Evolutionary conservation across 2,797 vertebrate species (phyloP), one percentile per base, ranked within the genome.

Genomic region (Anas acuta): DNA sequence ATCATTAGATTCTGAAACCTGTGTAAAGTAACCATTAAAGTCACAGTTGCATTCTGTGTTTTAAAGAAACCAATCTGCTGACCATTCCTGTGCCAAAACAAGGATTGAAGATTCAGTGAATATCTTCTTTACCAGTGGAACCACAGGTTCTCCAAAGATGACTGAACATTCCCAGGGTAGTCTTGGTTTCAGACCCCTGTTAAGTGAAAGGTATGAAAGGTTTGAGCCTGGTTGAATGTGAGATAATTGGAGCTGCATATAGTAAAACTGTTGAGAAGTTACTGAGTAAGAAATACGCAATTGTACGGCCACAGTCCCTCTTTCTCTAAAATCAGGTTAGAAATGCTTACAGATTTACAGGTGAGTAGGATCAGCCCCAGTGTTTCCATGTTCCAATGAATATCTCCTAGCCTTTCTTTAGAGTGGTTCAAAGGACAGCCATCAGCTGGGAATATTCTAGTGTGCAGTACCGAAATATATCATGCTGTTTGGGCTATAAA

Each of bases 111-210:
- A 99, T 39, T 58, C 98, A 5, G 96, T 98, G 96, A 94, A 88
- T 35, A 98, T 98, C 93, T 98, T 98, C 93, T 99, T 98, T 88
- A 99, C 98, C 83, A 99, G 98, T 57, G 98, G 98, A 64, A 98
- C 98, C 23, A 98, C 98, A 11, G 98, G 98, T 3, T 94, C 92
- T 69, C 98, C 98, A 45, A 99, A 98, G 95, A 98, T 99, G 98
- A 94, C 93, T 3, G 97, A 98, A 57, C 98, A 98, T 61, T 98
- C 98, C 54, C 98, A 98, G 60, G 96, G 98, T 8, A 98, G 98
- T 81, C 97, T 97, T 84, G 98, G 98, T 22, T 58, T 99, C 39
- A 98, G 98, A 67, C 95, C 97, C 22, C 95, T 97, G 47, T 89
- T 98, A 73, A 97, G 98, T 71, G 96, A 98, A 93, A 97, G 96